Evolutionary conservation across 2,113 vertebrate species (phyloP).

Genomic region (Gambusia holbrooki): DNA sequence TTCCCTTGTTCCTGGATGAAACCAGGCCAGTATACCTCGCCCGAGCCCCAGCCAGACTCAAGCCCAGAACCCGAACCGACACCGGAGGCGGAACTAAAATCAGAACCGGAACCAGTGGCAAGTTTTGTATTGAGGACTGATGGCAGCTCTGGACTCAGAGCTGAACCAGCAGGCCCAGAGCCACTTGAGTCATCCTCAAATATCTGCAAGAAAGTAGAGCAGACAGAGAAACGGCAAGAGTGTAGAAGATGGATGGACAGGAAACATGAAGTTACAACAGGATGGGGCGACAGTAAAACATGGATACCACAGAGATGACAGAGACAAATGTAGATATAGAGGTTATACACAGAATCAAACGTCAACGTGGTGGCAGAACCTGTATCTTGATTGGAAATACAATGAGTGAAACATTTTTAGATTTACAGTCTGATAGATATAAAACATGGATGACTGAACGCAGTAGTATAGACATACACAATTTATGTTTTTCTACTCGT

Average conservation of each 20-base stretch:
- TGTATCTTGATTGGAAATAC: neutral
- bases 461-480: neutral
- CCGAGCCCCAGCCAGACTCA: slow-evolving; percentile 67
- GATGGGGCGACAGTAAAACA: neutral
- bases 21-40: slow-evolving; percentile 66
- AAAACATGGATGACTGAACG: neutral
- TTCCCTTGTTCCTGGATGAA: slow-evolving; percentile 51
- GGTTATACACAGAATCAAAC: slow-evolving; percentile 20
- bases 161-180: slow-evolving; percentile 69
- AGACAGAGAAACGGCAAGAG: slow-evolving; percentile 12
- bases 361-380: neutral
- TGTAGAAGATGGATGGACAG: neutral
- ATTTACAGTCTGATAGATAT: neutral
- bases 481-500: neutral
- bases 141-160: slow-evolving; percentile 54
- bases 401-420: neutral
- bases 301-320: no score
- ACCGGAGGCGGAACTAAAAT: slow-evolving; percentile 48
- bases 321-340: neutral
- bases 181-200: slow-evolving; percentile 77
- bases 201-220: slow-evolving; percentile 67
- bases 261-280: neutral
- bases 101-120: slow-evolving; percentile 45
- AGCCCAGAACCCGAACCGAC: slow-evolving; percentile 66
- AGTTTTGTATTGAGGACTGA: slow-evolving; percentile 44